phyloP scores from a whole-genome alignment of 2,113 vertebrate genomes.

The Podarcis cretensis region DNA sequence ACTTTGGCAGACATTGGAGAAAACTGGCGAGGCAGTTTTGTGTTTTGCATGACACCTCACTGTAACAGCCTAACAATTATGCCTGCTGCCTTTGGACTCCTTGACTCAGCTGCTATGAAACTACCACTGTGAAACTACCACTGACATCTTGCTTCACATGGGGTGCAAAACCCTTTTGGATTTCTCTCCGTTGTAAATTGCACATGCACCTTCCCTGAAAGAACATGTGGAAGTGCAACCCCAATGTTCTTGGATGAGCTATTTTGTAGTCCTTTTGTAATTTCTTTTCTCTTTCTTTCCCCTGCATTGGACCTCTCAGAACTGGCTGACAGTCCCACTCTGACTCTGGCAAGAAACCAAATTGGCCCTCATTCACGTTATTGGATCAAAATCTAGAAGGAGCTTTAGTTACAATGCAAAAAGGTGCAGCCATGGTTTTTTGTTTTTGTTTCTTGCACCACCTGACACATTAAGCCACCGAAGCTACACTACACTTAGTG shows the following conservation, averaged over 20 bases:
- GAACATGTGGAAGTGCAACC: fast-evolving
- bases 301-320: no score
- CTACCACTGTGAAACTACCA: fast-evolving
- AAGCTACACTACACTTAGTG: no score
- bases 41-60: neutral
- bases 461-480: no score
- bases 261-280: neutral
- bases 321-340: no score
- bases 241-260: neutral
- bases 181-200: neutral
- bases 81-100: neutral
- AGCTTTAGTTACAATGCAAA: no score
- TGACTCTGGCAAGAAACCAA: no score
- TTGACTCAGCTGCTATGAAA: fast-evolving
- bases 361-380: no score
- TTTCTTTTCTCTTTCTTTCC: neutral
- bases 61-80: neutral
- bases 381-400: no score
- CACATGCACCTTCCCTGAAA: fast-evolving
- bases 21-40: neutral
- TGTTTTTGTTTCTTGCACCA: no score
- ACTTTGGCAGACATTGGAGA: neutral
- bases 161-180: neutral
- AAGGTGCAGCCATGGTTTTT: no score
- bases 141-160: neutral